phyloP scores from a whole-genome alignment of 1,140 invertebrate genomes.

The Paraescarpia echinospica region DNA sequence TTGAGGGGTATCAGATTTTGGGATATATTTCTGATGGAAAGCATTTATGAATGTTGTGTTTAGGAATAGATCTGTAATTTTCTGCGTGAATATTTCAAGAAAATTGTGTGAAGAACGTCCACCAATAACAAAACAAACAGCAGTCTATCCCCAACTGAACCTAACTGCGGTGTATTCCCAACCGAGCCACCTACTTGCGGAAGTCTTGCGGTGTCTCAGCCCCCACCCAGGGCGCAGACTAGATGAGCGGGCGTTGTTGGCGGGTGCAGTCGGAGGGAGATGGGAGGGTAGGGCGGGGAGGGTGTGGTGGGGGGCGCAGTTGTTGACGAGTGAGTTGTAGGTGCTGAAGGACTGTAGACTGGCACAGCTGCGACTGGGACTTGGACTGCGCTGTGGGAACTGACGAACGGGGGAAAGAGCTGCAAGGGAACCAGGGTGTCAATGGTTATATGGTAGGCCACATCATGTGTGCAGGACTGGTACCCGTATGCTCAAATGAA shows the following conservation, averaged over 20 bases:
- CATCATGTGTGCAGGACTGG: background rate
- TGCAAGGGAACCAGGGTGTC: background rate
- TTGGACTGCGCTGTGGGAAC: conserved; percentile 10
- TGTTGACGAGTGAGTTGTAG: conserved; percentile 28
- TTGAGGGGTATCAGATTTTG: too few relatives aligned
- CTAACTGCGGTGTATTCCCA: background rate
- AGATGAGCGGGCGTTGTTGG: background rate
- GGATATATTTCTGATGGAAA: too few relatives aligned
- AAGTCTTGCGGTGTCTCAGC: background rate
- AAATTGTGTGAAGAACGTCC: too few relatives aligned
- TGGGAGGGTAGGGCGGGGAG: conserved; percentile 1
- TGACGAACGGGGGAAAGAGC: background rate
- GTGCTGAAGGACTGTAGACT: conserved; percentile 24
- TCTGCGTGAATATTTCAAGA: too few relatives aligned
- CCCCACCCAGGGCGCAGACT: background rate
- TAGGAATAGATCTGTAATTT: too few relatives aligned
- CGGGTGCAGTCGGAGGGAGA: background rate
- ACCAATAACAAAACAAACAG: background rate
- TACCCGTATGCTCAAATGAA: background rate
- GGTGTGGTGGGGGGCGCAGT: conserved; percentile 9
- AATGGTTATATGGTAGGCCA: background rate
- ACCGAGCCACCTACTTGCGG: background rate
- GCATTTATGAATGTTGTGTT: too few relatives aligned
- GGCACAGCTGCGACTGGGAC: conserved; percentile 20
- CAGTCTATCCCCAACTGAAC: background rate